A percentile compares a stretch with the other conserved stretches of the same genome.
phyloP scores from a whole-genome alignment of 2,888 invertebrate species.

The Drosophila neotestacea region DNA sequence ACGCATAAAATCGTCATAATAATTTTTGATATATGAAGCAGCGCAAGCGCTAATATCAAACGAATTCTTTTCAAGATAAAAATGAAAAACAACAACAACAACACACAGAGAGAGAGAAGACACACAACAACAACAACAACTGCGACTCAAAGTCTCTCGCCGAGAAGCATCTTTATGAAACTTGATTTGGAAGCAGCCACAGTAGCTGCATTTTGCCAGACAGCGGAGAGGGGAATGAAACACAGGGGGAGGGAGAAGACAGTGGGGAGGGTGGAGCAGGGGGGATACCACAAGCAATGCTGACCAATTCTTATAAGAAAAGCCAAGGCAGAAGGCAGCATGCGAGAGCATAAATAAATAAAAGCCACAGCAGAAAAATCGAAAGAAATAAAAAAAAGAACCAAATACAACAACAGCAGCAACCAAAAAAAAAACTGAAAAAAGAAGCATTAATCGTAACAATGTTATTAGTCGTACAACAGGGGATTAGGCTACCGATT shows the following conservation, averaged over 20 bases:
- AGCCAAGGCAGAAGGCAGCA: constrained; percentile 57
- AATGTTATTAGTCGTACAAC: constrained; percentile 85
- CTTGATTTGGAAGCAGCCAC: constrained; percentile 43
- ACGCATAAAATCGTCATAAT: constrained; percentile 85
- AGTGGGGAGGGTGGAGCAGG: neutral
- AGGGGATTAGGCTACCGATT: constrained; percentile 85
- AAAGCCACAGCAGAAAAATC: constrained; percentile 55
- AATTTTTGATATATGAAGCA: constrained; percentile 85
- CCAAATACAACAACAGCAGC: constrained; percentile 40
- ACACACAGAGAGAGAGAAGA: neutral
- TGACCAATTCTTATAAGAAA: constrained; percentile 78
- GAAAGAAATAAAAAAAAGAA: constrained; percentile 11
- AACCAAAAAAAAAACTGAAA: constrained; percentile 50
- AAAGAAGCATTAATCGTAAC: constrained; percentile 84
- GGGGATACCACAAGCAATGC: constrained; percentile 45
- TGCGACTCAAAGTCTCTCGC: constrained; percentile 52
- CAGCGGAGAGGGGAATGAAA: neutral
- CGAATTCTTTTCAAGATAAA: constrained; percentile 84
- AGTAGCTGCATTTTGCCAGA: constrained; percentile 49
- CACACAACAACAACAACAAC: constrained; percentile 11
- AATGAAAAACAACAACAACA: constrained; percentile 30
- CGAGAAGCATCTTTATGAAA: constrained; percentile 31
- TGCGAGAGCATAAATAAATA: constrained; percentile 74
- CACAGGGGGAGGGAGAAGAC: neutral
- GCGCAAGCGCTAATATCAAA: constrained; percentile 84